phyloP scores from a whole-genome alignment of 2,888 invertebrate genomes.

The Xylota sylvarum region DNA sequence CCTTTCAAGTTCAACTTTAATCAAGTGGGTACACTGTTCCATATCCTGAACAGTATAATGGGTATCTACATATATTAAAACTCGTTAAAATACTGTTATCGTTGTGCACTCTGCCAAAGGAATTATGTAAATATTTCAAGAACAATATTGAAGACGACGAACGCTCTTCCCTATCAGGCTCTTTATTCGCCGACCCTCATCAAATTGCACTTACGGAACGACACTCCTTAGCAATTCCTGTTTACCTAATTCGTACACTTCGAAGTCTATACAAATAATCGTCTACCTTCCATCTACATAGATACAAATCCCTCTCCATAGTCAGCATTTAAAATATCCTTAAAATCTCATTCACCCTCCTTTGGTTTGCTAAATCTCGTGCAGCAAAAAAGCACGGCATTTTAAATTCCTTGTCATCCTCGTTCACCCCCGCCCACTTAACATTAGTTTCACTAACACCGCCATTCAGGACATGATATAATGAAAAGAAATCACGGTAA shows the following conservation, averaged over 20 bases:
- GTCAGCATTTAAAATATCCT: constrained; percentile 12
- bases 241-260: constrained; percentile 18
- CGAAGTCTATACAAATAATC: neutral
- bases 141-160: neutral
- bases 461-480: constrained; percentile 39
- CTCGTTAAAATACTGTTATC: too few relatives aligned
- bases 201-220: neutral
- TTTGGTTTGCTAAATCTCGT: too few relatives aligned
- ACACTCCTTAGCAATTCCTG: neutral
- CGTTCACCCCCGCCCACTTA: neutral
- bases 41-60: too few relatives aligned
- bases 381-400: neutral
- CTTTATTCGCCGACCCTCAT: neutral
- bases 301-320: neutral
- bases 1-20: too few relatives aligned
- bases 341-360: constrained; percentile 24
- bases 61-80: too few relatives aligned
- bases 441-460: constrained; percentile 36
- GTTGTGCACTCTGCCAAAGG: too few relatives aligned
- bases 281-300: constrained; percentile 1
- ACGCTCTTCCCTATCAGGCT: neutral
- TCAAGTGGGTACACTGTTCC: too few relatives aligned
- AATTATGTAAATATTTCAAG: neutral
- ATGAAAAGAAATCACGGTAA: constrained; percentile 62
- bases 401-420: constrained; percentile 33